Base-by-base conservation (phyloP, 2,797 vertebrate species). In the Brachyalestes nurse region DNA sequence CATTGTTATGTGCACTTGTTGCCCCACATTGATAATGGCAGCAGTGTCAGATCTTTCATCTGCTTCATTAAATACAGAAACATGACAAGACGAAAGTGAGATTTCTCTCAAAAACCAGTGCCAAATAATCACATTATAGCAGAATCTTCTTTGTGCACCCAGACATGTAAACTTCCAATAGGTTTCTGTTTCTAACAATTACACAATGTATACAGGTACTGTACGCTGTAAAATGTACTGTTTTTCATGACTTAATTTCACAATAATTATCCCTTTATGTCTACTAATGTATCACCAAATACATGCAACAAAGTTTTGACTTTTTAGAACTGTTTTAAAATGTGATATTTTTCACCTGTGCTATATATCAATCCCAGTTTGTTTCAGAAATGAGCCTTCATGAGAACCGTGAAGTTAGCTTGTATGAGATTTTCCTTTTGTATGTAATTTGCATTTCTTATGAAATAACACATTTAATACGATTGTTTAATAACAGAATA, bases 401-500 rank as follows among this genome's bases (percentile, higher is more conserved):
- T 67, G 40, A 62, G 70, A 72, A 65, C 21, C 53, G 4, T 73
- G 61, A 60, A 79, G 70, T 69, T 25, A 76, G 42, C 12, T 21
- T 70, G 16, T 40, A 28, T 75, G 66, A 23, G 1, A 62, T 57
- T 65, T 57, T 23, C 45, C 42, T 51, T 69, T 45, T 69, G 14
- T 42, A 19, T 23, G 6, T 58, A 66, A 73, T 61, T 47, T 71
- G 49, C 61, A 58, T 40, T 28, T 66, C 49, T 34, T 70, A 23
- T 38, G 34, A 64, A 49, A 53, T 76, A 72, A 75, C 72, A 57
- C 19, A 62, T 55, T 49, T 58, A 76, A 77, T 76, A 69, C 16
- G 47, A 57, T 77, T n/a, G n/a, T 73, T 83, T 83, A 55, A 67
- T 81, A 75, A 80, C 53, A 40, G 28, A 51, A 61, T 73, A 72